Evolutionary conservation across 2,113 vertebrate species (phyloP).

Genomic region (Sclerurus mexicanus): DNA sequence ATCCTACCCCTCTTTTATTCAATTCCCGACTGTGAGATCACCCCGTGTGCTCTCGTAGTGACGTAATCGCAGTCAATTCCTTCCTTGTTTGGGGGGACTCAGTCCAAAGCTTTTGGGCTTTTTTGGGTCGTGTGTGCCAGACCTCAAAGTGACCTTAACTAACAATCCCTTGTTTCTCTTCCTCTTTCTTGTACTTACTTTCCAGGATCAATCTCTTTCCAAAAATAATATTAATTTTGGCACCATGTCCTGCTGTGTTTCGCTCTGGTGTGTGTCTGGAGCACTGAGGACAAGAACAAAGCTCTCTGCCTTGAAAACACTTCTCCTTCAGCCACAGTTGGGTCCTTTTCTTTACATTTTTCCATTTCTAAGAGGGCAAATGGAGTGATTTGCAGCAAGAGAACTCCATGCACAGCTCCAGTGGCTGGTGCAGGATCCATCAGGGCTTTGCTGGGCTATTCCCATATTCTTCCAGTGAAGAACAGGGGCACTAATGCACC

Average conservation of each 20-base stretch:
- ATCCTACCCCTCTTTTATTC: background rate
- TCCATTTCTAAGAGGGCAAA: background rate
- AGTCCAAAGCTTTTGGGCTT: slow-evolving; percentile 36
- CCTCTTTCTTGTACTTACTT: slow-evolving; percentile 39
- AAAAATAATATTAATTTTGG: slow-evolving; percentile 62
- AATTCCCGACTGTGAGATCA: background rate
- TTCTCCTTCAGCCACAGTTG: background rate
- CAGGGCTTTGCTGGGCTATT: background rate
- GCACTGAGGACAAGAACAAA: background rate
- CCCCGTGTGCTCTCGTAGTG: background rate
- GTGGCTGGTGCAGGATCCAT: background rate
- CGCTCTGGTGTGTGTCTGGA: background rate
- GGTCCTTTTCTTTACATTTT: background rate
- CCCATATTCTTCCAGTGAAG: too few species aligned
- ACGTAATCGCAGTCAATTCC: background rate
- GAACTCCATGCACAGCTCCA: background rate
- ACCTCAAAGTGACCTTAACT: slow-evolving; percentile 46
- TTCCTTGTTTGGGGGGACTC: background rate
- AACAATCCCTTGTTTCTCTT: slow-evolving; percentile 43
- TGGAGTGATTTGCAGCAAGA: background rate
- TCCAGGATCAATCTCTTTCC: slow-evolving; percentile 37
- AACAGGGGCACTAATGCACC: background rate
- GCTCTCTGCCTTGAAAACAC: background rate
- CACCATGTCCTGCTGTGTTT: background rate
- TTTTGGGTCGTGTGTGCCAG: slow-evolving; percentile 39